Evolutionary conservation across 64 coral and sea anemone genomes (phyloP).

Genomic region (Stichodactyla mertensii): DNA sequence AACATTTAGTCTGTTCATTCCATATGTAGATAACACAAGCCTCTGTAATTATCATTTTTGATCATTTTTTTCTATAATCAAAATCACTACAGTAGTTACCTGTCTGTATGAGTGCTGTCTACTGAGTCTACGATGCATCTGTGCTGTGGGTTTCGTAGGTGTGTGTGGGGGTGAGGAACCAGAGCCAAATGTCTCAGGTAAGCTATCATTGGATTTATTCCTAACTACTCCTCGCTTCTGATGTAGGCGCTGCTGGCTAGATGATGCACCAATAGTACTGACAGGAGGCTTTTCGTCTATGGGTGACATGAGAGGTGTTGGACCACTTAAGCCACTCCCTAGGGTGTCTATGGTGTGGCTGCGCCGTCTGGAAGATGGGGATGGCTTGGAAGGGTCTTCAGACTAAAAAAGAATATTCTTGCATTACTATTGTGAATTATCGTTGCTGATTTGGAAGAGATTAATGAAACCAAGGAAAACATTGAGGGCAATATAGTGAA

Average conservation of each 20-base stretch:
- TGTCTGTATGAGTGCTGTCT: slow-evolving; percentile 70
- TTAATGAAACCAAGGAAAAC: background rate
- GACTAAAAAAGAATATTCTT: background rate
- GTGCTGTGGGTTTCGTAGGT: slow-evolving; percentile 45
- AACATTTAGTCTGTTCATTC: no score
- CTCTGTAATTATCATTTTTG: no score
- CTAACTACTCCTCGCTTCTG: background rate
- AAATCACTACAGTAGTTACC: slow-evolving; percentile 16
- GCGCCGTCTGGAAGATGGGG: slow-evolving; percentile 28
- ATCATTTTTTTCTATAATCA: no score
- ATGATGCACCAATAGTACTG: slow-evolving; percentile 8
- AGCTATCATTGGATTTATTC: slow-evolving; percentile 38
- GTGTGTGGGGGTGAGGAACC: slow-evolving; percentile 38
- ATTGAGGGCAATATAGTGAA: no score
- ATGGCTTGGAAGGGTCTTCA: slow-evolving; percentile 1
- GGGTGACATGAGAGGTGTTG: slow-evolving; percentile 49
- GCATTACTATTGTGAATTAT: background rate
- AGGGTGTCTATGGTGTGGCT: slow-evolving; percentile 60
- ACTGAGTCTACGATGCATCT: slow-evolving; percentile 16
- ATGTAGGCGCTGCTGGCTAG: slow-evolving; percentile 13
- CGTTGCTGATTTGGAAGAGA: no score
- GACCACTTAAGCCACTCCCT: background rate
- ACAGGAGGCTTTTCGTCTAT: slow-evolving; percentile 21
- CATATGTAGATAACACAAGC: no score
- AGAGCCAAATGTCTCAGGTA: slow-evolving; percentile 32